Conservation (phyloP, 2,888 invertebrate genomes). For the Synanthedon myopaeformis region DNA sequence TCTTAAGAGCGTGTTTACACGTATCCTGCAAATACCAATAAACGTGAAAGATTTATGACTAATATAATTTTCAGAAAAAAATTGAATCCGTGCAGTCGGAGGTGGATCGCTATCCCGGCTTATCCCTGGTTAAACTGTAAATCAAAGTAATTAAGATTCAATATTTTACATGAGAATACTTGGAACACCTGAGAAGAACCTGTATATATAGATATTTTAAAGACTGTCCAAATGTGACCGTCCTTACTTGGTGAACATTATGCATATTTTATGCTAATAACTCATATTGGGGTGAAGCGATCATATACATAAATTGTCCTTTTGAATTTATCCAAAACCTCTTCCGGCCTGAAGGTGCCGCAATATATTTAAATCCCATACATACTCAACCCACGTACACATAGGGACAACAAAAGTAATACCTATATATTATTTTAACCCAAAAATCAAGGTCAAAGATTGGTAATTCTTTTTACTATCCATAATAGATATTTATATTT, state of each 20-base stretch:
- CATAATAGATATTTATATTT: too few species aligned
- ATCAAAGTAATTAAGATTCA: too few species aligned
- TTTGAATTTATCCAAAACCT: slow-evolving; percentile 10
- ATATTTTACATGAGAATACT: not conserved
- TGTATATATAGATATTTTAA: not conserved
- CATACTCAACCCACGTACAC: slow-evolving; percentile 5
- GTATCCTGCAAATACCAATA: too few species aligned
- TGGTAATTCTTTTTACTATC: too few species aligned
- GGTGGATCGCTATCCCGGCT: too few species aligned
- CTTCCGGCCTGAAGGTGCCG: slow-evolving; percentile 4
- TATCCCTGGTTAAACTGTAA: too few species aligned
- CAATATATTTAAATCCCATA: slow-evolving; percentile 9
- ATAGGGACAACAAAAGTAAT: slow-evolving; percentile 5
- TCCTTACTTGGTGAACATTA: slow-evolving; percentile 3
- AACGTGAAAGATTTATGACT: too few species aligned
- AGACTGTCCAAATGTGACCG: not conserved
- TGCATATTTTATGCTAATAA: slow-evolving; percentile 8
- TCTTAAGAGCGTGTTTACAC: too few species aligned
- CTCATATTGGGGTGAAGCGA: slow-evolving; percentile 6
- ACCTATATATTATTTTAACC: slow-evolving; percentile 1
- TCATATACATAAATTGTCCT: slow-evolving; percentile 10
- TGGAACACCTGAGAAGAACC: not conserved
- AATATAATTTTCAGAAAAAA: too few species aligned
- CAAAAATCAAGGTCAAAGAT: too few species aligned
- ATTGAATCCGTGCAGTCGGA: too few species aligned